Evolutionary conservation across 1,140 invertebrate species (phyloP).

Genomic region (Ridgeia piscesae): DNA sequence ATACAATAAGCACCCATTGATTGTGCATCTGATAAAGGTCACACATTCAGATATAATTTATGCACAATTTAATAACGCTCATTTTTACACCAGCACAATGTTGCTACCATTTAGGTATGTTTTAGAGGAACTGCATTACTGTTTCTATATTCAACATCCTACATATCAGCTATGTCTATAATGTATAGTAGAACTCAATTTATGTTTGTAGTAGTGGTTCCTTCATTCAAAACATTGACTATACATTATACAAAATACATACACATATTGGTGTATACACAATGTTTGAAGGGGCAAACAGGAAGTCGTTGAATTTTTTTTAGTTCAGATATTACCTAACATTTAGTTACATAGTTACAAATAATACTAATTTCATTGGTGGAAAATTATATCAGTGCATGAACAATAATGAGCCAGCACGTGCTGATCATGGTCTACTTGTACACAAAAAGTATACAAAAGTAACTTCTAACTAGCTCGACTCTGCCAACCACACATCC

Average conservation of each 20-base stretch:
- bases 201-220: no score
- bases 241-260: no score
- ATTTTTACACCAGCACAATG: background rate
- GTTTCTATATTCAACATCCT: no score
- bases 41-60: background rate
- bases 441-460: no score
- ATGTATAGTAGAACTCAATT: background rate
- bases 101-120: background rate
- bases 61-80: background rate
- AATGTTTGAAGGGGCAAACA: no score
- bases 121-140: no score
- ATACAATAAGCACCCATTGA: background rate
- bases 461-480: background rate
- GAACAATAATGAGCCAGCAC: background rate
- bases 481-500: background rate
- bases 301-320: background rate
- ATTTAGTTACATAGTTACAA: background rate
- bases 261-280: no score
- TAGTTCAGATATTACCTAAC: background rate
- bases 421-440: no score
- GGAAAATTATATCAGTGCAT: background rate
- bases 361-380: background rate
- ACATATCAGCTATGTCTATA: background rate
- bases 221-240: no score
- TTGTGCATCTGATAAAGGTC: background rate